A percentile compares a stretch with the other conserved stretches of the same genome.
These are phyloP conservation scores for Tineola bisselliella DNA, from an alignment of 2,888 invertebrate genomes.

Conservation along the genomic window DNA sequence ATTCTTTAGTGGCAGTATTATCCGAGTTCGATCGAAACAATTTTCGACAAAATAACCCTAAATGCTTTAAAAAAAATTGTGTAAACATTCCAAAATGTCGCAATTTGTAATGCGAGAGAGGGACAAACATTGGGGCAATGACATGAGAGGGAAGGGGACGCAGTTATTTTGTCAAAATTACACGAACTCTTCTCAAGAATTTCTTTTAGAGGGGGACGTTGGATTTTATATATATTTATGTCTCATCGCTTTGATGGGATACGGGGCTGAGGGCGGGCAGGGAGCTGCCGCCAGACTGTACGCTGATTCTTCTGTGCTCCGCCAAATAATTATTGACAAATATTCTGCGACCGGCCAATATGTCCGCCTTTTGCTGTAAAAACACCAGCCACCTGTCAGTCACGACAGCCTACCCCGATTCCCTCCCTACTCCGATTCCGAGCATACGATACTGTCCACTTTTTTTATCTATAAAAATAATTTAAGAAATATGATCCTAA, in stretches of 20 bases:
- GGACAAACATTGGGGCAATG: background rate
- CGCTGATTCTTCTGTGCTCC: conserved; percentile 68
- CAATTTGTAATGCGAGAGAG: background rate
- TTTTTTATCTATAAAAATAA: no score
- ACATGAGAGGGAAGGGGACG: background rate
- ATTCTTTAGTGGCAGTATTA: conserved; percentile 3
- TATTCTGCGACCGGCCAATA: conserved; percentile 68
- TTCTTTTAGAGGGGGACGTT: background rate
- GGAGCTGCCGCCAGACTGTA: conserved; percentile 63
- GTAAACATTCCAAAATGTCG: background rate
- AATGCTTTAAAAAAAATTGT: background rate
- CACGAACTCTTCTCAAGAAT: background rate
- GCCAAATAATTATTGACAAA: conserved; percentile 71
- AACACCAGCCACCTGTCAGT: conserved; percentile 34
- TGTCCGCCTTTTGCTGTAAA: conserved; percentile 69
- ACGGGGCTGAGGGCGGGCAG: conserved; percentile 63
- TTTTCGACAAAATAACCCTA: conserved; percentile 1
- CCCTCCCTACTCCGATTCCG: conserved; percentile 4
- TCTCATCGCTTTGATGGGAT: conserved; percentile 63
- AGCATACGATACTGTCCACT: conserved; percentile 17
- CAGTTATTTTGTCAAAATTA: background rate
- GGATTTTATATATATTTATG: conserved; percentile 26
- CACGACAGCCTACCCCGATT: conserved; percentile 21
- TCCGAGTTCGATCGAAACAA: background rate
- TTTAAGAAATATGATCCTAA: no score